Evolutionary conservation across 1,140 invertebrate genomes (phyloP).

Genomic region (Holotrichia oblita): DNA sequence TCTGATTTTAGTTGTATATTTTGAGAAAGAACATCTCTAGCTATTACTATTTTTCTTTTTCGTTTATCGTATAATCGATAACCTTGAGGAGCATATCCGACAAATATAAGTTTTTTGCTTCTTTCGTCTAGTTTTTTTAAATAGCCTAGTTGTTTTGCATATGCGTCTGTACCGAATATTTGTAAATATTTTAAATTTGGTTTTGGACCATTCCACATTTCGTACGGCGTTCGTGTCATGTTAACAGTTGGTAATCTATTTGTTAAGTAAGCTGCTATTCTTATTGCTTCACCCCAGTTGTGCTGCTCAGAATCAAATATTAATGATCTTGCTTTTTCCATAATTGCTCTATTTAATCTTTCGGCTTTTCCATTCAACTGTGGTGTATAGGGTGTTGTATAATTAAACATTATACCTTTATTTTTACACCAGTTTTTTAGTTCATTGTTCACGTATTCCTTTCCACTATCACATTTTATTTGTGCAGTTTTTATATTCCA

Average conservation of each 20-base stretch:
- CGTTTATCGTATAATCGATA: conserved; percentile 6
- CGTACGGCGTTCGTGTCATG: neutral
- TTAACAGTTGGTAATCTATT: conserved; percentile 46
- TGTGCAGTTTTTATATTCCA: conserved; percentile 53
- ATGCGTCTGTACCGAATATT: neutral
- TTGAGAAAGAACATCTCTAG: conserved; percentile 32
- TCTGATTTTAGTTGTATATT: no score
- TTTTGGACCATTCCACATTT: conserved; percentile 8
- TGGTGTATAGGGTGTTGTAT: conserved; percentile 56
- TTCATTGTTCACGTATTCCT: conserved; percentile 53
- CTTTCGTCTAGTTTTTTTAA: conserved; percentile 29
- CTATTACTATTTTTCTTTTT: conserved; percentile 39
- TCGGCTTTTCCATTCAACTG: conserved; percentile 49
- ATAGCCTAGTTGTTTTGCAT: neutral
- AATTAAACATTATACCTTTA: conserved; percentile 48
- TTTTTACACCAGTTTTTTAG: conserved; percentile 50
- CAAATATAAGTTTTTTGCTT: conserved; percentile 27
- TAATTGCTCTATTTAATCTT: conserved; percentile 43
- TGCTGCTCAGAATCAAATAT: conserved; percentile 47
- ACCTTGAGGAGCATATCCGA: conserved; percentile 38
- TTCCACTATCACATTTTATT: conserved; percentile 50
- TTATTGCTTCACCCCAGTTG: conserved; percentile 55
- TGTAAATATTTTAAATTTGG: conserved; percentile 11
- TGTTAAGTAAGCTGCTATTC: conserved; percentile 48
- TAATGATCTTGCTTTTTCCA: conserved; percentile 43